Evolutionary conservation across 2,888 invertebrate species (phyloP), one percentile per base, ranked within the genome.

Genomic region (Sympetrum striolatum): DNA sequence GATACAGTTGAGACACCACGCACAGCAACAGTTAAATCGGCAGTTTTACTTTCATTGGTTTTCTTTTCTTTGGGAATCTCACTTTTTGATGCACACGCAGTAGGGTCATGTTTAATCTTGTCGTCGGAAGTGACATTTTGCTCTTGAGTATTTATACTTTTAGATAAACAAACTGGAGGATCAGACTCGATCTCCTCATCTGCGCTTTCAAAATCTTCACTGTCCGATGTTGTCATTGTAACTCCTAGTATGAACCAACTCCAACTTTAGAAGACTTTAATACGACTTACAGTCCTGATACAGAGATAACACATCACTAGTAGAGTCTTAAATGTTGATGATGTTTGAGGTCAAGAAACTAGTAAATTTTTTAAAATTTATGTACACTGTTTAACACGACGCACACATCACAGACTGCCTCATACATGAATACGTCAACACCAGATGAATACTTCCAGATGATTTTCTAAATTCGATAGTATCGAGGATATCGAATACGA

Each of bases 201-300:
- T 6, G 97, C 97, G 94, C 97, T 97, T 93, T 97, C 96, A 93
- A 97, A 97, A 93, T 95, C 96, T 92, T 97, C 97, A 93, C 96
- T 96, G 92, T 97, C 97, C 92, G 96, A 96, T 60, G 96, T 95
- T 92, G 96, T 95, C 96, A 96, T 96, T 91, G n/a, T 64, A 31
- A 2, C 8, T 8, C n/a, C 25, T 22, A 35, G 6, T n/a, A 58
- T 60, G 5, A 8, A 58, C 35, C 2, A 48, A 4, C 3, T 73
- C 12, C 31, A 73, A 73, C 73, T 73, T 25, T 31, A 8, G 31
- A 12, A 4, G 12, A 73, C 73, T n/a, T 31, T 31, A 3, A 12
- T 14, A 73, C 31, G 15, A 14, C 31, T 15, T 31, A 73, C 22
- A 73, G 25, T 73, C 18, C 18, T 53, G 15, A 73, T 73, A 14